Conservation (phyloP, 2,797 vertebrate genomes). For the Sebastes iracundus region DNA sequence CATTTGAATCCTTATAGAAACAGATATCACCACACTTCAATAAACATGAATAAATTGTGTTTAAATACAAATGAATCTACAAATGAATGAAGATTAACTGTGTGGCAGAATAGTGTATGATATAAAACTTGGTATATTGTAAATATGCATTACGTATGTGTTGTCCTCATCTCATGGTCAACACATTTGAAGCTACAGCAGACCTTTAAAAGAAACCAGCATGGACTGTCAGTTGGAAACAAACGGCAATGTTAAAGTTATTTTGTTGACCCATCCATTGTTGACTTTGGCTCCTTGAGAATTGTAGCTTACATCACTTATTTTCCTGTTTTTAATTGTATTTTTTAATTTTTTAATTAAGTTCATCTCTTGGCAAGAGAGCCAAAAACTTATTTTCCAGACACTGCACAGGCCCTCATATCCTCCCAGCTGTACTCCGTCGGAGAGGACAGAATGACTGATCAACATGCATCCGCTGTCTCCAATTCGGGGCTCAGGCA, state of each 20-base stretch:
- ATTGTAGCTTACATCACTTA: neutral
- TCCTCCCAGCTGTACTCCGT: neutral
- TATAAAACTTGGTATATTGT: neutral
- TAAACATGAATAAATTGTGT: neutral
- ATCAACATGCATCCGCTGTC: constrained; percentile 50
- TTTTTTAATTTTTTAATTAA: neutral
- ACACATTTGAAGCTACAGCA: neutral
- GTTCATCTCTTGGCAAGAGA: neutral
- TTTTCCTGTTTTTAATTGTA: neutral
- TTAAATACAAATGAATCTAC: too few species aligned
- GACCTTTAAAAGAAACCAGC: neutral
- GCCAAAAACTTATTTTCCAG: neutral
- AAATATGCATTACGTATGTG: neutral
- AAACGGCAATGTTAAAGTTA: neutral
- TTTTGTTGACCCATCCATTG: neutral
- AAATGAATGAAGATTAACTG: too few species aligned
- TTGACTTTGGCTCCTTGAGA: neutral
- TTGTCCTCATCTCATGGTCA: neutral
- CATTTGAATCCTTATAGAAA: neutral
- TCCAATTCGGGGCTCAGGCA: neutral
- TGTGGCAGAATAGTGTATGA: neutral
- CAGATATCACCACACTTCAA: neutral
- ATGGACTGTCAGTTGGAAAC: neutral
- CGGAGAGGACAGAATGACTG: constrained; percentile 21
- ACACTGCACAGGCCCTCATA: neutral